phyloP scores from a whole-genome alignment of 2,797 vertebrate species.

The Scyliorhinus canicula region DNA sequence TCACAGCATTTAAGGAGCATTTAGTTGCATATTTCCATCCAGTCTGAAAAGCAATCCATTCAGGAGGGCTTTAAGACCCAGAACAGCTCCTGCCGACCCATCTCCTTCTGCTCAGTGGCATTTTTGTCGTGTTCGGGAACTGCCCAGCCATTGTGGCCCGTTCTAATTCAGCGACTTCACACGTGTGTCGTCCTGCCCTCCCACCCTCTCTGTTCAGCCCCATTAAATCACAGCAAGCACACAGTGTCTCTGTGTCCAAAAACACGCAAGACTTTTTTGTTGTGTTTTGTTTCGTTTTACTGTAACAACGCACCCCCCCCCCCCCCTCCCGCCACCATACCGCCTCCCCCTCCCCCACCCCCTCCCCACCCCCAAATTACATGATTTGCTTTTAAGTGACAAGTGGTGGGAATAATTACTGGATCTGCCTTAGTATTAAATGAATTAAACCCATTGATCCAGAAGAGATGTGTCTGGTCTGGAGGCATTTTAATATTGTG shows the following conservation, averaged over 20 bases:
- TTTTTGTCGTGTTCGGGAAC: not conserved
- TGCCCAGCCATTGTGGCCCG: not conserved
- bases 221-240: conserved; percentile 30
- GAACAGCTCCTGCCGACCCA: no score
- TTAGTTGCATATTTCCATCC: not conserved
- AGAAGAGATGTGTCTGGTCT: not conserved
- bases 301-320: not conserved
- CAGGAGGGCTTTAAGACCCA: not conserved
- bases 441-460: not conserved
- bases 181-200: not conserved
- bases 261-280: not conserved
- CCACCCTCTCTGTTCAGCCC: not conserved
- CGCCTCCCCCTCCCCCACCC: no score
- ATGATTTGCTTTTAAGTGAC: not conserved
- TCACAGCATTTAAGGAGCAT: not conserved
- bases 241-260: not conserved
- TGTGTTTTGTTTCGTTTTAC: not conserved
- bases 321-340: no score
- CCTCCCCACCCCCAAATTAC: no score
- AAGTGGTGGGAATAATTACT: not conserved
- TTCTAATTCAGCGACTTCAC: not conserved
- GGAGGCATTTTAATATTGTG: not conserved
- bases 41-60: not conserved
- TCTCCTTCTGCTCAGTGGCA: not conserved
- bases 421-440: not conserved